Conservation (phyloP, 1,140 invertebrate genomes). For the Wasmannia auropunctata region DNA sequence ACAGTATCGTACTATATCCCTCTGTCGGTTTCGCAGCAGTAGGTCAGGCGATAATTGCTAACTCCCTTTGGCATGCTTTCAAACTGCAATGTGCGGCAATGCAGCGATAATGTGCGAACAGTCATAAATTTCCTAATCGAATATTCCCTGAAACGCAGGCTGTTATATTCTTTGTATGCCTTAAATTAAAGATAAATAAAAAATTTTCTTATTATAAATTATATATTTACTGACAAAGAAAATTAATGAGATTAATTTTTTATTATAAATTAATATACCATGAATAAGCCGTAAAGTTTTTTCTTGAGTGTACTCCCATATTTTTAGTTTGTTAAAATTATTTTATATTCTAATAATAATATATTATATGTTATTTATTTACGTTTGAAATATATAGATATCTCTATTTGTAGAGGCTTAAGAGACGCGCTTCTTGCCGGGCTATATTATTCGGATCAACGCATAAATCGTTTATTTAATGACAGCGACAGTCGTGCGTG, state of each 20-base stretch:
- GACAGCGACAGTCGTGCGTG: neutral
- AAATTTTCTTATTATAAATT: neutral
- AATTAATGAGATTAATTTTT: neutral
- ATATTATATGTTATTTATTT: neutral
- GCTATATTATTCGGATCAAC: neutral
- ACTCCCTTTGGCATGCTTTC: constrained; percentile 60
- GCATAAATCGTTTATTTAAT: constrained; percentile 13
- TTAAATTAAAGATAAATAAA: neutral
- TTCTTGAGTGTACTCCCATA: neutral
- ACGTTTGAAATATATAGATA: neutral
- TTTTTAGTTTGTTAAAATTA: neutral
- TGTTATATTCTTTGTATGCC: neutral
- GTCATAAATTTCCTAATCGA: constrained; percentile 15
- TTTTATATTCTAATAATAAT: neutral
- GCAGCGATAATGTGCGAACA: neutral
- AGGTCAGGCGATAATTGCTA: constrained; percentile 3
- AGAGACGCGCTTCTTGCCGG: neutral
- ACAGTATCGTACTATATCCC: constrained; percentile 39
- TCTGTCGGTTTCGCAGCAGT: neutral
- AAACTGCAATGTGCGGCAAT: constrained; percentile 29
- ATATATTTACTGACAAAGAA: neutral
- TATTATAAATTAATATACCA: neutral
- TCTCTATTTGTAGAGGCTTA: constrained; percentile 6
- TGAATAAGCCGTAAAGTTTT: neutral
- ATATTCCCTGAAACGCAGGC: neutral